A percentile compares a stretch with the other conserved stretches of the same genome.
These are phyloP conservation scores for Crypturellus tataupa DNA, from an alignment of 2,797 vertebrate genomes.

Conservation along the genomic window DNA sequence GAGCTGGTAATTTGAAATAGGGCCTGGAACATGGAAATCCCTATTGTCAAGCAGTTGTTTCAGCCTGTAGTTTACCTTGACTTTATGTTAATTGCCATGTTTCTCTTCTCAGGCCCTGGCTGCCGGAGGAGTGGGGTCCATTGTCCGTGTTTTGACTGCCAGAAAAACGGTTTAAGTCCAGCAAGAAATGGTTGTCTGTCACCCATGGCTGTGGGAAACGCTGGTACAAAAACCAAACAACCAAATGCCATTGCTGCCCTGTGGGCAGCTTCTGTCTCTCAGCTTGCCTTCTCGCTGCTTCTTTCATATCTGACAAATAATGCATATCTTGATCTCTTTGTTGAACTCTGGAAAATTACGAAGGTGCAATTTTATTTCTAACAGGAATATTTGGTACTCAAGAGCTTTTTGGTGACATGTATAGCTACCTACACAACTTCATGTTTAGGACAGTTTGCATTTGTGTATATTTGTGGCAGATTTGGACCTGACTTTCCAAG, in stretches of 20 bases:
- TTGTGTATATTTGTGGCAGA: slow-evolving; percentile 56
- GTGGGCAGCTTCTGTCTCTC: slow-evolving; percentile 71
- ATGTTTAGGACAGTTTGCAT: slow-evolving; percentile 65
- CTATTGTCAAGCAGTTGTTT: background rate
- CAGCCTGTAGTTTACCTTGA: background rate
- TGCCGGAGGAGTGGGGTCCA: slow-evolving; percentile 95
- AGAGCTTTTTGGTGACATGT: slow-evolving; percentile 58
- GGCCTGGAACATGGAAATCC: background rate
- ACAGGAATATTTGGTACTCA: slow-evolving; percentile 65
- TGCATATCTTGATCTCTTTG: slow-evolving; percentile 61
- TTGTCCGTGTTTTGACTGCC: slow-evolving; percentile 95
- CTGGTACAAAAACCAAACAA: slow-evolving; percentile 80
- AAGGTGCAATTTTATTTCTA: slow-evolving; percentile 71
- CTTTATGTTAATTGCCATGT: background rate
- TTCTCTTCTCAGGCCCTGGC: slow-evolving; percentile 88
- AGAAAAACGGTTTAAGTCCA: slow-evolving; percentile 93
- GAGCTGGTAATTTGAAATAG: background rate
- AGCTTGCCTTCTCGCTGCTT: slow-evolving; percentile 80
- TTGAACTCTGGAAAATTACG: slow-evolving; percentile 66
- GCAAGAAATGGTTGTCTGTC: slow-evolving; percentile 35
- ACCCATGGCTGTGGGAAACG: slow-evolving; percentile 47
- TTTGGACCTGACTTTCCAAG: slow-evolving; percentile 55
- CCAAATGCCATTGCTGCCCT: slow-evolving; percentile 69
- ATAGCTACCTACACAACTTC: background rate
- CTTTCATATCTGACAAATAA: slow-evolving; percentile 74